Percentiles rank a stretch among this genome's conserved stretches.
These are phyloP conservation scores for Eremophila alpestris DNA, from an alignment of 2,797 vertebrate genomes.

Conservation along the genomic window DNA sequence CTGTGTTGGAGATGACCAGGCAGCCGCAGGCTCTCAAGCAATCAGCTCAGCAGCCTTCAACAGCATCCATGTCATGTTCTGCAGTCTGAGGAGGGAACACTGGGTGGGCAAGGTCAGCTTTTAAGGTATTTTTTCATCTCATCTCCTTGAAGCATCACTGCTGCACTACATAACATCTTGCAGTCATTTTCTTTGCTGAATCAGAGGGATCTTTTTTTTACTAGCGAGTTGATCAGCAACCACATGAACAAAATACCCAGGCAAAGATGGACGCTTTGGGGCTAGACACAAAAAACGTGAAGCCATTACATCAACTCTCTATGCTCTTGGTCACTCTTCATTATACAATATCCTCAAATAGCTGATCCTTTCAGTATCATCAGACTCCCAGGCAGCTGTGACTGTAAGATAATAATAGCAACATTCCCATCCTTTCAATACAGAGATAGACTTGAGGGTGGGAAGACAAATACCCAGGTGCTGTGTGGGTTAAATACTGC, in stretches of 20 bases:
- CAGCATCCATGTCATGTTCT: neutral
- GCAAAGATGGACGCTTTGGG: fast-evolving
- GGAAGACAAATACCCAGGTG: neutral
- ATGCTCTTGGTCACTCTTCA: neutral
- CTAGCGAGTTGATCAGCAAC: fast-evolving
- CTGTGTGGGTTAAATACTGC: neutral
- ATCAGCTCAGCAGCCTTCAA: neutral
- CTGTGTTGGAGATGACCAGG: neutral
- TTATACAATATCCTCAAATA: neutral
- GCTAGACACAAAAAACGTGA: neutral
- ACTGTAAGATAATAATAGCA: neutral
- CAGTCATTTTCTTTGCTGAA: neutral
- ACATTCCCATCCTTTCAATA: neutral
- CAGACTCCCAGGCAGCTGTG: neutral
- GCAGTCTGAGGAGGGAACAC: neutral
- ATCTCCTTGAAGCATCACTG: neutral
- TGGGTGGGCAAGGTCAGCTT: neutral
- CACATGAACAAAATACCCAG: neutral
- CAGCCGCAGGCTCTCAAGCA: neutral
- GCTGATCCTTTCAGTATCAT: neutral
- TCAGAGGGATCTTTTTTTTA: neutral
- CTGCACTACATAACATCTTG: neutral
- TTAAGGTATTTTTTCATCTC: constrained; percentile 12
- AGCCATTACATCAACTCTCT: neutral
- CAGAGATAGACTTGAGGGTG: neutral